These are phyloP conservation scores for Kryphioiulus occultus DNA, from an alignment of 2,888 invertebrate species.

Conservation along the genomic window DNA sequence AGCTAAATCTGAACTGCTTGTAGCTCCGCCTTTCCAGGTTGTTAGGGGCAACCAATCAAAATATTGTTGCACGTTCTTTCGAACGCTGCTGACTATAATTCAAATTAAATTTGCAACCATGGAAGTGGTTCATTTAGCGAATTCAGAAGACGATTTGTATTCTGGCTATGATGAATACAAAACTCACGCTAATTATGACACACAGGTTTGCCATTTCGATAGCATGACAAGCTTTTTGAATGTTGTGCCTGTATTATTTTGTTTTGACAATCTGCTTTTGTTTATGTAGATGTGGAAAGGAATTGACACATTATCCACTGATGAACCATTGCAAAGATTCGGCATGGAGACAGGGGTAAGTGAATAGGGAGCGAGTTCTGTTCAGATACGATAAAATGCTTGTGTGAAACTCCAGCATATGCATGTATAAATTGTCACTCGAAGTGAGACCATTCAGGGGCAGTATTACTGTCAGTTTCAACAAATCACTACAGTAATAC, in stretches of 20 bases:
- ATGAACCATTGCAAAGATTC: neutral
- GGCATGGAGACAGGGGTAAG: neutral
- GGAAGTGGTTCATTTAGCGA: constrained; percentile 41
- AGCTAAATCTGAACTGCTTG: too few relatives aligned
- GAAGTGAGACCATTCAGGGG: too few relatives aligned
- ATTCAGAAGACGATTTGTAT: constrained; percentile 48
- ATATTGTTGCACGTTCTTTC: too few relatives aligned
- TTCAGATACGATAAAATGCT: too few relatives aligned
- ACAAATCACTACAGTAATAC: too few relatives aligned
- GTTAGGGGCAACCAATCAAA: neutral
- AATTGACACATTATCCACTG: neutral
- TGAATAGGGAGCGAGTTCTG: too few relatives aligned
- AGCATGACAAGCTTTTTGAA: neutral
- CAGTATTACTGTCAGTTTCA: too few relatives aligned
- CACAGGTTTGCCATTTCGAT: neutral
- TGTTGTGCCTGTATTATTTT: too few relatives aligned
- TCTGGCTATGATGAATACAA: constrained; percentile 41
- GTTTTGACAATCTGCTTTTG: too few relatives aligned
- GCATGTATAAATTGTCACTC: too few relatives aligned
- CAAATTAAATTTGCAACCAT: neutral
- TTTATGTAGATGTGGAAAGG: neutral
- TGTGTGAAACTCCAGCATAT: too few relatives aligned
- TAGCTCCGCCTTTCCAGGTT: too few relatives aligned
- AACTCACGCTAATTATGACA: neutral
- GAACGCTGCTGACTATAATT: neutral